A percentile compares a stretch with the other conserved stretches of the same genome.
phyloP scores from a whole-genome alignment of 2,888 invertebrate species.

The Lomographa bimaculata region DNA sequence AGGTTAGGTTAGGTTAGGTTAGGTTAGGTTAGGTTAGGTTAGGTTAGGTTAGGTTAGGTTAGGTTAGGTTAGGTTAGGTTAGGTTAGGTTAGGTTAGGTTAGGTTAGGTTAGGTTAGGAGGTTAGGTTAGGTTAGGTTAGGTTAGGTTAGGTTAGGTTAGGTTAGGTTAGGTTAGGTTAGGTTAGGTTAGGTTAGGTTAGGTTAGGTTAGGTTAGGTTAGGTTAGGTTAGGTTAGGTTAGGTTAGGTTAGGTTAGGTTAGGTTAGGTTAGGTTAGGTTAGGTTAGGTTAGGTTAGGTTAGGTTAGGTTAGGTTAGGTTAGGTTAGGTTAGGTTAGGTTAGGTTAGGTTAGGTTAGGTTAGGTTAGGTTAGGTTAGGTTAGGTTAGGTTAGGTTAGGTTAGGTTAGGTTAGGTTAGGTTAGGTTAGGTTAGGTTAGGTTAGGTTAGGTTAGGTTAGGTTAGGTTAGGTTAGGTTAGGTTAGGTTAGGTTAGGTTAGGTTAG shows the following conservation, averaged over 20 bases:
- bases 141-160: slow-evolving; percentile 33
- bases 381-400: slow-evolving; percentile 27
- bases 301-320: slow-evolving; percentile 28
- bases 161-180: slow-evolving; percentile 29
- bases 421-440: slow-evolving; percentile 22
- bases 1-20: slow-evolving; percentile 33
- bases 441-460: slow-evolving; percentile 27
- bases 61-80: slow-evolving; percentile 31
- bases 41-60: slow-evolving; percentile 32
- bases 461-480: slow-evolving; percentile 28
- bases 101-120: slow-evolving; percentile 33
- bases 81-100: slow-evolving; percentile 22
- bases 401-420: slow-evolving; percentile 28
- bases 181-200: slow-evolving; percentile 17
- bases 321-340: slow-evolving; percentile 29
- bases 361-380: slow-evolving; percentile 26
- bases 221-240: slow-evolving; percentile 21
- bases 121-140: slow-evolving; percentile 28
- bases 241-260: slow-evolving; percentile 24
- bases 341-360: slow-evolving; percentile 28
- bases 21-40: slow-evolving; percentile 31
- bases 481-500: slow-evolving; percentile 26
- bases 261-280: slow-evolving; percentile 23
- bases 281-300: slow-evolving; percentile 6
- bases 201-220: slow-evolving; percentile 13